Percentiles rank a stretch among this genome's conserved stretches.
phyloP scores from a whole-genome alignment of 2,797 vertebrate genomes.

The Schizopygopsis malacanthus region DNA sequence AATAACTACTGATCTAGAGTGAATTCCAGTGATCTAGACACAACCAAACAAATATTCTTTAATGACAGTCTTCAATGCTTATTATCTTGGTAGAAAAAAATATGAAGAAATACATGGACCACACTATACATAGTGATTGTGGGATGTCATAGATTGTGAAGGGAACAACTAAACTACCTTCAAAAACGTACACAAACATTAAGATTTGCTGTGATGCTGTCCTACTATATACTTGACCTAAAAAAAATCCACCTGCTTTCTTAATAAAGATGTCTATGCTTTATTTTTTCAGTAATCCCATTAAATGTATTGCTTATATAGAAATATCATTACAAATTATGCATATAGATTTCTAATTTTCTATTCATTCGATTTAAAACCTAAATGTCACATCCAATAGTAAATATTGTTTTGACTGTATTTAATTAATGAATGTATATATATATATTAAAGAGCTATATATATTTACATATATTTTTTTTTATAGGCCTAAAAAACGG shows the following conservation, averaged over 20 bases:
- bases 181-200: neutral
- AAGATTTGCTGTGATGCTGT: neutral
- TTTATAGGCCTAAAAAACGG: conserved; percentile 46
- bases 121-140: neutral
- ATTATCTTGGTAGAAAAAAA: too few species aligned
- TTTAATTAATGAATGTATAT: neutral
- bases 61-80: too few species aligned
- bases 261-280: neutral
- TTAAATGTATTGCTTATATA: neutral
- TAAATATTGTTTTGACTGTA: neutral
- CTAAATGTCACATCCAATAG: neutral
- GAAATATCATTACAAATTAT: neutral
- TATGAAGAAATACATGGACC: too few species aligned
- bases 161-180: neutral
- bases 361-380: neutral
- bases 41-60: too few species aligned
- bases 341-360: neutral
- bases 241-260: neutral
- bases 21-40: too few species aligned
- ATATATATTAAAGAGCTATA: too few species aligned
- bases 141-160: neutral
- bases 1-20: too few species aligned
- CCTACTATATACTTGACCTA: neutral
- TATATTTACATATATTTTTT: too few species aligned
- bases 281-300: neutral